Conservation (phyloP, 2,797 vertebrate species). For the Arctocebus calabarensis region DNA sequence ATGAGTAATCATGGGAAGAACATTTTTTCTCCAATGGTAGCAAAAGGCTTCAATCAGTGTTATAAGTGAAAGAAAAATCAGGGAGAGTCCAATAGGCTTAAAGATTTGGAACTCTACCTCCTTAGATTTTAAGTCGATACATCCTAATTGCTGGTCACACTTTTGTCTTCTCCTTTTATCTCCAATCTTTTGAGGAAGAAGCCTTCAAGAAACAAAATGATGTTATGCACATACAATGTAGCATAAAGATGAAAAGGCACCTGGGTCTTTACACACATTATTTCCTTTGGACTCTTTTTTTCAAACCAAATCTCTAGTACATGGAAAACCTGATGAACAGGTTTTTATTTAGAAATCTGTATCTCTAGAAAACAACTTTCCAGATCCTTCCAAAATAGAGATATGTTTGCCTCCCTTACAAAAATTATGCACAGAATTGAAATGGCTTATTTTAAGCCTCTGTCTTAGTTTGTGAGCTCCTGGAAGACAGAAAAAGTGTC, state of each 20-base stretch:
- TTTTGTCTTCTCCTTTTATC: background rate
- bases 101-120: background rate
- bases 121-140: background rate
- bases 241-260: background rate
- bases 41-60: background rate
- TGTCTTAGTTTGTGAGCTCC: background rate
- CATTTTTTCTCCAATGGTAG: background rate
- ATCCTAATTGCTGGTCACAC: background rate
- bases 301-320: background rate
- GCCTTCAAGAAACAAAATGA: background rate
- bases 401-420: background rate
- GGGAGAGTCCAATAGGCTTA: background rate
- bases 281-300: background rate
- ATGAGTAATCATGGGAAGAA: background rate
- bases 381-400: background rate
- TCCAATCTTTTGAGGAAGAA: background rate
- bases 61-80: background rate
- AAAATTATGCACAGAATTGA: background rate
- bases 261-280: background rate
- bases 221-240: background rate
- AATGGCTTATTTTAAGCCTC: background rate
- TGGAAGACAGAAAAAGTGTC: background rate
- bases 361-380: conserved; percentile 18
- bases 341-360: conserved; percentile 25
- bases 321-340: background rate